These are phyloP conservation scores for Cercopithecus hamlyni DNA, from an alignment of 2,797 vertebrate species.

Conservation along the genomic window DNA sequence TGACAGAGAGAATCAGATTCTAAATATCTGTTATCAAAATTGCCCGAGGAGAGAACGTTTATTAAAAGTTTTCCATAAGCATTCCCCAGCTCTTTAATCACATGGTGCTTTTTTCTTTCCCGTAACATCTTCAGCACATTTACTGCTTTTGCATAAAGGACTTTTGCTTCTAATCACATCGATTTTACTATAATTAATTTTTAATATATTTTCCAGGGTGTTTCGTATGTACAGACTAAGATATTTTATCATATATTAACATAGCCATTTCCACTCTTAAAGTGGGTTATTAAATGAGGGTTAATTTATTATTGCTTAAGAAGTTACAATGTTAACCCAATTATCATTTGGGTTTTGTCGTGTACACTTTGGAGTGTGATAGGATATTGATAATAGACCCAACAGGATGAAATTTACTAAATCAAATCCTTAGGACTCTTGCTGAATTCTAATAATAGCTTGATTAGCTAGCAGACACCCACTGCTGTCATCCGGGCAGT, in stretches of 20 bases:
- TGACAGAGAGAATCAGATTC: neutral
- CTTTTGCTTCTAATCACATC: constrained; percentile 64
- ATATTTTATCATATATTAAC: constrained; percentile 31
- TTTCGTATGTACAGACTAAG: constrained; percentile 24
- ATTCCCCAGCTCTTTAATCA: constrained; percentile 34
- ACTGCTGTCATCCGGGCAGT: neutral
- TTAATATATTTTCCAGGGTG: constrained; percentile 69
- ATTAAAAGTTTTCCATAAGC: constrained; percentile 55
- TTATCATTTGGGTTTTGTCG: constrained; percentile 29
- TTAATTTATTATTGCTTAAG: constrained; percentile 60
- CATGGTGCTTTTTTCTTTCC: neutral
- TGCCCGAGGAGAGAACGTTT: neutral
- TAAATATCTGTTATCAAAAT: neutral
- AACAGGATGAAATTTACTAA: neutral
- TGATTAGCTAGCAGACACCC: rapidly evolving
- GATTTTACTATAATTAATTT: constrained; percentile 74
- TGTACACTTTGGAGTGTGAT: neutral
- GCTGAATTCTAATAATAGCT: neutral
- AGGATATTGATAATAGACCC: neutral
- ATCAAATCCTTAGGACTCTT: neutral
- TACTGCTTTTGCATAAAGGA: constrained; percentile 35
- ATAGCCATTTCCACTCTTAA: constrained; percentile 29
- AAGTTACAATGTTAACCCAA: constrained; percentile 28
- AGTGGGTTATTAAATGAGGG: constrained; percentile 45
- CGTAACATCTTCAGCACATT: constrained; percentile 19